These are phyloP conservation scores for Iguana delicatissima DNA, from an alignment of 2,797 vertebrate genomes.

Conservation along the genomic window DNA sequence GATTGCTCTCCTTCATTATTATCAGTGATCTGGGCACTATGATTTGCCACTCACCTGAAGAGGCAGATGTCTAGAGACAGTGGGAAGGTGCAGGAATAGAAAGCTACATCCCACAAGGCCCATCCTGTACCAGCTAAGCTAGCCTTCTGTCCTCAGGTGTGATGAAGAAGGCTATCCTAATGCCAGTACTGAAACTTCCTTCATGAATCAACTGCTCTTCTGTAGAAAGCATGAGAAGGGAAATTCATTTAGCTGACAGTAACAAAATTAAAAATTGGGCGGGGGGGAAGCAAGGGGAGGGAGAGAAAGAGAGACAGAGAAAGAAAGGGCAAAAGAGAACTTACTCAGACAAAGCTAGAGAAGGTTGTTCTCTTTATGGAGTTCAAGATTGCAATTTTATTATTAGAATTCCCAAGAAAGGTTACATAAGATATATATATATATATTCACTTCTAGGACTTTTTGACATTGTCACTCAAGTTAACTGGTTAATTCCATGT, in stretches of 20 bases:
- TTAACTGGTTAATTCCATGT: not conserved
- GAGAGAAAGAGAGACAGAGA: not conserved
- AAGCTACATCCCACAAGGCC: too few species aligned
- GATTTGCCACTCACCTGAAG: too few species aligned
- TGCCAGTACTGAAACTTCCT: too few species aligned
- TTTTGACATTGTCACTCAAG: not conserved
- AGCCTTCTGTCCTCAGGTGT: too few species aligned
- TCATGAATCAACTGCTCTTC: too few species aligned
- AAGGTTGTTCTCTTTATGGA: constrained; percentile 58
- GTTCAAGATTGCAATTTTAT: constrained; percentile 72
- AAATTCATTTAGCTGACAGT: not conserved
- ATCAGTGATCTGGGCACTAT: too few species aligned
- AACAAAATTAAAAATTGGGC: not conserved
- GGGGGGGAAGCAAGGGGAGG: too few species aligned
- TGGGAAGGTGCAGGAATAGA: too few species aligned
- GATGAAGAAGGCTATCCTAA: too few species aligned
- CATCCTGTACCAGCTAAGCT: too few species aligned
- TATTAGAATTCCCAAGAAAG: constrained; percentile 72
- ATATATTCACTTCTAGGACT: constrained; percentile 13
- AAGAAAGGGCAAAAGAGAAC: not conserved
- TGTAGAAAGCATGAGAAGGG: not conserved
- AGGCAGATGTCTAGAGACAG: too few species aligned
- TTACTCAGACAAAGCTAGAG: constrained; percentile 32
- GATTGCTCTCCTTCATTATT: too few species aligned
- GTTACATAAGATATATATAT: constrained; percentile 61